These are phyloP conservation scores for Dromas ardeola DNA, from an alignment of 2,113 vertebrate species.

Conservation along the genomic window DNA sequence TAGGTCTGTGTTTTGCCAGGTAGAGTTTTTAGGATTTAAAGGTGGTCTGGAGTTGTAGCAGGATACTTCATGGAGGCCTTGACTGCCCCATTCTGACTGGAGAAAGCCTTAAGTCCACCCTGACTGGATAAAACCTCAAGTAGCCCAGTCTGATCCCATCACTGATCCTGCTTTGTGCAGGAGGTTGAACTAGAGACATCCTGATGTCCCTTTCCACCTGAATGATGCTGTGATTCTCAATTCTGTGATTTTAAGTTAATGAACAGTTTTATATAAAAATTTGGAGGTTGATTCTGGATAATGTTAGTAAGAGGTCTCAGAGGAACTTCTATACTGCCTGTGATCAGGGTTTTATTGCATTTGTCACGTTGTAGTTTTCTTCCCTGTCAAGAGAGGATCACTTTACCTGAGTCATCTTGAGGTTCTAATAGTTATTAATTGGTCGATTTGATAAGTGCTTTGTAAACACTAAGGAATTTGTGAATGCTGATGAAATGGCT, in stretches of 20 bases:
- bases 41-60: neutral
- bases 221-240: rapidly evolving
- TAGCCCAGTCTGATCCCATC: neutral
- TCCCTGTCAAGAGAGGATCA: neutral
- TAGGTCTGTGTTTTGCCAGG: neutral
- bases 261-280: neutral
- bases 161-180: neutral
- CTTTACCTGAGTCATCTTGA: neutral
- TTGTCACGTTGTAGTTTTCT: neutral
- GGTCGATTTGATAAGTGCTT: neutral
- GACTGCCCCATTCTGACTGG: neutral
- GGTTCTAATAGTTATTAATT: neutral
- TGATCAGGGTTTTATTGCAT: neutral
- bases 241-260: neutral
- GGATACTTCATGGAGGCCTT: neutral
- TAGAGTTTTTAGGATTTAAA: neutral
- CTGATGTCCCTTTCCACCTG: neutral
- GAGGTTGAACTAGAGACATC: neutral
- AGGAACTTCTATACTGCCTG: neutral
- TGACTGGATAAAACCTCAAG: neutral
- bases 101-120: neutral
- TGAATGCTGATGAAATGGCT: neutral
- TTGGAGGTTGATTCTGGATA: neutral
- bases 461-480: neutral
- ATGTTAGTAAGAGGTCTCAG: rapidly evolving